Evolutionary conservation across 1,140 invertebrate genomes (phyloP).

Genomic region (Calosoma granatense): DNA sequence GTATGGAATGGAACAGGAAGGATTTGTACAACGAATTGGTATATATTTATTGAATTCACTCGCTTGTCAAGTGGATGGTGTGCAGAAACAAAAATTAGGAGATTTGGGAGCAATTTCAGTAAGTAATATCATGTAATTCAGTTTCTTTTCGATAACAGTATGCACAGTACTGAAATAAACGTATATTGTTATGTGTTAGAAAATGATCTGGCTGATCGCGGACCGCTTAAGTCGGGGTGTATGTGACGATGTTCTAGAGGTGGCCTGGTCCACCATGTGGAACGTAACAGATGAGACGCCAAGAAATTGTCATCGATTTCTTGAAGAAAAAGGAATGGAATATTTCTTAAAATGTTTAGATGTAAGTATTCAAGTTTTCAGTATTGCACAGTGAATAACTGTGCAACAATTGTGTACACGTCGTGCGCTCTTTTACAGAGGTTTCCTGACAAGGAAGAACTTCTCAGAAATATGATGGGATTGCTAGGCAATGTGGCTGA

Average conservation of each 20-base stretch:
- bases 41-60: constrained; percentile 92
- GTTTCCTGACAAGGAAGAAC: constrained; percentile 79
- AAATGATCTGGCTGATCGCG: constrained; percentile 76
- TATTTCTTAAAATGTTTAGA: constrained; percentile 76
- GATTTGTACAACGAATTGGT: constrained; percentile 88
- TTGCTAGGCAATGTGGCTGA: constrained; percentile 93
- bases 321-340: constrained; percentile 76
- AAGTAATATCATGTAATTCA: constrained; percentile 23
- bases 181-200: constrained; percentile 55
- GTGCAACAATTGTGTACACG: not conserved
- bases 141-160: constrained; percentile 3
- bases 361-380: constrained; percentile 36
- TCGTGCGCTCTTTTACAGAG: constrained; percentile 41
- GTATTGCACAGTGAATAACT: constrained; percentile 2
- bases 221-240: constrained; percentile 57
- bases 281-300: constrained; percentile 97
- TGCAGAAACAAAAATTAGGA: constrained; percentile 83
- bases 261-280: constrained; percentile 97
- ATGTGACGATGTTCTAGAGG: constrained; percentile 93
- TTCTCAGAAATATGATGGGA: constrained; percentile 94
- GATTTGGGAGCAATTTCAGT: constrained; percentile 80
- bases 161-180: no score
- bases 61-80: constrained; percentile 90
- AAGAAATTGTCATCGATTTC: constrained; percentile 81
- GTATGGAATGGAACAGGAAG: constrained; percentile 68